Base-by-base conservation (phyloP, 2,888 invertebrate species). In the Melitaea athalia region DNA sequence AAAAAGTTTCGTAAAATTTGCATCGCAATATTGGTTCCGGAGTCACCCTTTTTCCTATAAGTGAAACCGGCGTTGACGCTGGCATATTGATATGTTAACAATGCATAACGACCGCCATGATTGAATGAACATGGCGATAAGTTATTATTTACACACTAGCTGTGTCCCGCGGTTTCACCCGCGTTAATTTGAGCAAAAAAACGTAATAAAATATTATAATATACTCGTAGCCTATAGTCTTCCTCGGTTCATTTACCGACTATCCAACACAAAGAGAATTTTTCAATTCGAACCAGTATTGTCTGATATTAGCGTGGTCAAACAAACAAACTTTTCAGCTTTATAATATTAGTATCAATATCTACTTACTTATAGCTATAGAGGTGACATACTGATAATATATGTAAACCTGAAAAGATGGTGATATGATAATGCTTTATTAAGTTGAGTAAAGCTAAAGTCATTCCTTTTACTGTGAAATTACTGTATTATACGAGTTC, bases 61-160 rank as follows among this genome's bases (percentile, higher is more conserved):
- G 38, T 38, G 38, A 38, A 42, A n/a, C 38, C 14, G 38, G 33
- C 33, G 33, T 5, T 38, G 12, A 33, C 57, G 57, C 12, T 38
- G 57, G 33, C 57, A 57, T 61, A 67, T 67, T 62, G 31, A 61
- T 61, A 62, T 14, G 45, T 47, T 52, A 67, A 70, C 64, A 67
- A 67, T 53, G 64, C 64, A 14, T 57, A 61, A 63, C 66, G 66
- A 50, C 14, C 55, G 63, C 60, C 67, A 53, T 59, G 63, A 65
- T 65, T 68, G 69, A 66, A 61, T 66, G 57, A 63, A 63, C 63
- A 66, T 57, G 24, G 33, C 45, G 69, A 67, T 67, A 70, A 70
- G 64, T 70, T 64, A 67, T 67, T 70, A 61, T 63, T 64, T 64
- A 57, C 64, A 47, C 1, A 11, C 42, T 3, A 24, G 24, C 3